Evolutionary conservation across 2,888 invertebrate genomes (phyloP).

Genomic region (Spisula solida): DNA sequence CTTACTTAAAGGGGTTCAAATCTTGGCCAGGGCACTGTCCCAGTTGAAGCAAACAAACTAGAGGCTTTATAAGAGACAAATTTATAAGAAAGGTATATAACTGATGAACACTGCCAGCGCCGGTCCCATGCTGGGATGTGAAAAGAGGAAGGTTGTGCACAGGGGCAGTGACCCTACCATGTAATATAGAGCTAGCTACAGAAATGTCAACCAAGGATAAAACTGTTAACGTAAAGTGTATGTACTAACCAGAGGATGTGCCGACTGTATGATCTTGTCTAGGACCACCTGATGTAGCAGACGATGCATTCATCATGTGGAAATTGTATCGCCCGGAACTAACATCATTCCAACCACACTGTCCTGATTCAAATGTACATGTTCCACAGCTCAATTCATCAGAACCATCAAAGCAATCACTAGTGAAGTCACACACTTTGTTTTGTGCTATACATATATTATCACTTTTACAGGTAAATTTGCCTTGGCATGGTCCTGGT

Average conservation of each 20-base stretch:
- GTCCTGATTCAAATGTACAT: constrained; percentile 83
- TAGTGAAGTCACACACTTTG: constrained; percentile 82
- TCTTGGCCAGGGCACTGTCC: too few species aligned
- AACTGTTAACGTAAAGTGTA: not conserved
- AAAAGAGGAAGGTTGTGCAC: too few species aligned
- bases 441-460: constrained; percentile 75
- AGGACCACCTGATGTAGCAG: constrained; percentile 79
- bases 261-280: constrained; percentile 80
- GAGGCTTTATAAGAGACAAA: too few species aligned
- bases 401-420: constrained; percentile 78
- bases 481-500: constrained; percentile 76
- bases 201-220: too few species aligned
- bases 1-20: too few species aligned
- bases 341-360: constrained; percentile 83
- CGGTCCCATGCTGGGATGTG: too few species aligned
- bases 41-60: too few species aligned
- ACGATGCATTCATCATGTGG: constrained; percentile 75
- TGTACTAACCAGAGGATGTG: constrained; percentile 66
- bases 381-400: constrained; percentile 83
- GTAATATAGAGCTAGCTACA: too few species aligned
- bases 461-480: constrained; percentile 67
- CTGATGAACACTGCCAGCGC: too few species aligned
- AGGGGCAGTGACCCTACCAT: too few species aligned
- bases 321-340: constrained; percentile 81
- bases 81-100: too few species aligned